These are phyloP conservation scores for Spodoptera frugiperda DNA, from an alignment of 1,140 invertebrate species.

Conservation along the genomic window DNA sequence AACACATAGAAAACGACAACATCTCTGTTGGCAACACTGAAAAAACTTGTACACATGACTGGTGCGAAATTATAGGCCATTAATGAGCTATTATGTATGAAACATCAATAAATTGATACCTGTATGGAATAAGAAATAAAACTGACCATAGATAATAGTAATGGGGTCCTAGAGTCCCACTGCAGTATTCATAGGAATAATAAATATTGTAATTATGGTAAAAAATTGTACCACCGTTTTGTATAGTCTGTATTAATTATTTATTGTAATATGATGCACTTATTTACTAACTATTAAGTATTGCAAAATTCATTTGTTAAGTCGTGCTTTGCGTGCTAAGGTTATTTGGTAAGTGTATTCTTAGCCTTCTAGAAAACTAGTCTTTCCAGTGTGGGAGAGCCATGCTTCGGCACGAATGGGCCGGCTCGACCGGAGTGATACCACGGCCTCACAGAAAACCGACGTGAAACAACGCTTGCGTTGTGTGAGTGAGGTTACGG, in stretches of 20 bases:
- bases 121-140: conserved; percentile 35
- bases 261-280: conserved; percentile 20
- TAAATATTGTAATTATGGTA: conserved; percentile 20
- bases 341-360: no score
- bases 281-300: conserved; percentile 1
- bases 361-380: no score
- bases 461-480: no score
- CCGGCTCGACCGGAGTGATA: no score
- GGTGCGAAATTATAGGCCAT: conserved; percentile 51
- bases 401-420: no score
- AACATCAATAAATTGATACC: conserved; percentile 42
- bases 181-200: conserved; percentile 15
- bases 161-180: neutral
- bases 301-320: neutral
- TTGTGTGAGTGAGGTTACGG: no score
- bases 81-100: conserved; percentile 37
- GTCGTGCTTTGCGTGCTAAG: no score
- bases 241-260: conserved; percentile 15
- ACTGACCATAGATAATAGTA: conserved; percentile 19
- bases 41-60: conserved; percentile 46
- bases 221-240: conserved; percentile 25
- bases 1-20: conserved; percentile 22
- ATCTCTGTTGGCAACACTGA: conserved; percentile 9
- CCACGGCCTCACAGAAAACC: no score
- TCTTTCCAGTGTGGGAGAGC: no score